Base-by-base conservation (phyloP, 2,113 vertebrate genomes). In the Corapipo altera region DNA sequence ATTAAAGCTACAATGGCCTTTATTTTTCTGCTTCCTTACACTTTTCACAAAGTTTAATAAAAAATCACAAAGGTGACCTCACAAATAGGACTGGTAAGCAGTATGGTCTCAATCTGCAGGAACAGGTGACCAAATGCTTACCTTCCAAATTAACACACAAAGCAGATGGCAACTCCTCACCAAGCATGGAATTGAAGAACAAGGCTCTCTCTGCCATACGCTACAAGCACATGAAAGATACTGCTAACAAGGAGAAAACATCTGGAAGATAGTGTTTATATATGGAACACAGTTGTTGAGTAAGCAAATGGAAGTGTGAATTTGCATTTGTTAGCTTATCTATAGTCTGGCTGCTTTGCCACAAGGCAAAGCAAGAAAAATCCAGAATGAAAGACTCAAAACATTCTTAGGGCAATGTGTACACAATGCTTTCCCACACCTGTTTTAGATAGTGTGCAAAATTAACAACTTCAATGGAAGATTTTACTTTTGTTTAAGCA, bases 51-150 rank as follows among this genome's bases (percentile, higher is more conserved):
- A 49, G 44, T 11, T 59, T 30, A 73, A 70, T 72, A 79, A 67
- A 69, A 95, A 76, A 61, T 61, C 67, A 52, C 54, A 70, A 37
- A 85, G 46, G 58, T 83, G 66, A 88, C 78, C 52, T 80, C 78
- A 62, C 67, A 73, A 44, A 67, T 19, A 58, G 48, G 64, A 62
- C 82, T 55, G 33, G 59, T 54, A 84, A 76, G 62, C 58, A 62
- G 54, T 70, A 21, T 70, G 71, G 58, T 41, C 28, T 58, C 32
- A n/a, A 15, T 76, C 67, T 73, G 51, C 28, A 89, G 46, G 54
- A 91, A 51, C 59, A 88, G 65, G 78, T 93, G 93, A 90, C 67
- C 91, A 89, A 94, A 95, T 26, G 55, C 67, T 96, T 88, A 83
- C 69, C 67, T 88, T 83, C 55, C 70, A 89, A 65, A 82, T 44